These are phyloP conservation scores for Hippocampus kuda DNA, from an alignment of 2,797 vertebrate genomes.

Conservation along the genomic window DNA sequence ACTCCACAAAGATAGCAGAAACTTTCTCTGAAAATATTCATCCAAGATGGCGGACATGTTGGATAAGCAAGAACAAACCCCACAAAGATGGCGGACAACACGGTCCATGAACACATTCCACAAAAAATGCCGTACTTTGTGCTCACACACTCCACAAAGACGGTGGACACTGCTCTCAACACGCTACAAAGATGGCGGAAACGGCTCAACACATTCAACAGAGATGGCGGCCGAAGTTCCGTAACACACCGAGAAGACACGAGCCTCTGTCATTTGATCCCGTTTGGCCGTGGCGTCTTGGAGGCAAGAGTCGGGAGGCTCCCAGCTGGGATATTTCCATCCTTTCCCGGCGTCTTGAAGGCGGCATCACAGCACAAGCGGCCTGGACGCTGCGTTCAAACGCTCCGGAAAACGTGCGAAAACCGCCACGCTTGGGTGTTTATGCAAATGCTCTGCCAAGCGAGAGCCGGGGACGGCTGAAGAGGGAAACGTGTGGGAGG, in stretches of 20 bases:
- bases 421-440: slow-evolving; percentile 55
- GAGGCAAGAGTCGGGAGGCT: no score
- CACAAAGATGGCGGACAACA: no score
- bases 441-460: slow-evolving; percentile 72
- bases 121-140: not conserved
- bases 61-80: not conserved
- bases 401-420: slow-evolving; percentile 41
- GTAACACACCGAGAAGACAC: no score
- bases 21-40: not conserved
- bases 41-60: not conserved
- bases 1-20: not conserved
- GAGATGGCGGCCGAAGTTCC: not conserved
- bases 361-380: not conserved
- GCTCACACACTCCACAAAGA: no score
- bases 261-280: no score
- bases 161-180: not conserved
- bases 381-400: slow-evolving; percentile 6
- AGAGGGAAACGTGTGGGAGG: slow-evolving; percentile 69
- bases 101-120: no score
- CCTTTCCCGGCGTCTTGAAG: not conserved
- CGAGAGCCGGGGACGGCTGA: slow-evolving; percentile 49
- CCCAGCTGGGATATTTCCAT: not conserved
- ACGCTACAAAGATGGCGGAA: not conserved
- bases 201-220: not conserved
- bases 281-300: no score